Conservation (phyloP, 2,113 vertebrate genomes). For the Peromyscus maniculatus region DNA sequence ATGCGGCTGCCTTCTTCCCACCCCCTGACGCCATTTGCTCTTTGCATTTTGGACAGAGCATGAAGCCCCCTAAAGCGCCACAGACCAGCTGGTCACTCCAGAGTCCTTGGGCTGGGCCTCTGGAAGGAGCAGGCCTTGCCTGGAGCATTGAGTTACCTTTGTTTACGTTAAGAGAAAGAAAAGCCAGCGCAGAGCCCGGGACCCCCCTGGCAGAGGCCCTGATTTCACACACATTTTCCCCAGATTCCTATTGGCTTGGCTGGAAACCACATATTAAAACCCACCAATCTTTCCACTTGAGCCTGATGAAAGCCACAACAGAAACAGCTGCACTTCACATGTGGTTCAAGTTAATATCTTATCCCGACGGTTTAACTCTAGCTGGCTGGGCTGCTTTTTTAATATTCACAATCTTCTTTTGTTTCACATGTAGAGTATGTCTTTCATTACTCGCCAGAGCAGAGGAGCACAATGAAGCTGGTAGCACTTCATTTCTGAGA, state of each 20-base stretch:
- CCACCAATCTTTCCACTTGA: conserved; percentile 90
- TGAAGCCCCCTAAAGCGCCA: neutral
- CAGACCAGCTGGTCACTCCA: neutral
- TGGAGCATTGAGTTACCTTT: conserved; percentile 73
- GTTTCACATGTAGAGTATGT: conserved; percentile 83
- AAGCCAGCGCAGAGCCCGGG: conserved; percentile 68
- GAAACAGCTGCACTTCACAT: conserved; percentile 91
- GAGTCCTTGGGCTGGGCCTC: conserved; percentile 25
- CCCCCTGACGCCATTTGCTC: neutral
- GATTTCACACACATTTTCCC: conserved; percentile 90
- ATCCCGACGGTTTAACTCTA: conserved; percentile 87
- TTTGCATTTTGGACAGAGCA: neutral
- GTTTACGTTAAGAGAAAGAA: conserved; percentile 82
- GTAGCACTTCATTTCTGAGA: conserved; percentile 85
- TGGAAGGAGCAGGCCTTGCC: conserved; percentile 65
- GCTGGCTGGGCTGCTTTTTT: conserved; percentile 84
- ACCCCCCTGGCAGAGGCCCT: conserved; percentile 82
- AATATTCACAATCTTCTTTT: conserved; percentile 85
- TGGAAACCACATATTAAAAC: conserved; percentile 91
- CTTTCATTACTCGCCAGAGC: conserved; percentile 78
- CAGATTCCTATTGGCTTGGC: conserved; percentile 88
- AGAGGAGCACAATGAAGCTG: conserved; percentile 81
- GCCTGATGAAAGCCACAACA: conserved; percentile 90
- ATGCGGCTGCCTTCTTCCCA: neutral
- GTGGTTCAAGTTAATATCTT: conserved; percentile 89